Evolutionary conservation across 1,140 invertebrate species (phyloP).

Genomic region (Aphelenchoides avenae): DNA sequence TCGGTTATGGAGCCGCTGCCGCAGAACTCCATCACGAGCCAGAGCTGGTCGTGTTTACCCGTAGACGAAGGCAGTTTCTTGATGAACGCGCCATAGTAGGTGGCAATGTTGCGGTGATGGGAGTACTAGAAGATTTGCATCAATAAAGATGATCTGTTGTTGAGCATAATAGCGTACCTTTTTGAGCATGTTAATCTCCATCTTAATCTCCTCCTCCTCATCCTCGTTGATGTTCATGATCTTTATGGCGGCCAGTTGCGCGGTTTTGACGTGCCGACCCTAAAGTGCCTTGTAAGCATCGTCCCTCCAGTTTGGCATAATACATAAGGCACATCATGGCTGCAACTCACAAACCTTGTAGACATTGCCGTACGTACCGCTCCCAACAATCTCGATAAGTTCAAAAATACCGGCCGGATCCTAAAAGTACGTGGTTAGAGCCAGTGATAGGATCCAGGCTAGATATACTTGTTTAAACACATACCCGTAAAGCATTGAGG

Average conservation of each 20-base stretch:
- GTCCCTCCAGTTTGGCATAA: slow-evolving; percentile 18
- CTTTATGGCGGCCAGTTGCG: slow-evolving; percentile 97
- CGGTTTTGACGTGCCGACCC: slow-evolving; percentile 98
- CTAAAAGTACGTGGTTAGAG: slow-evolving; percentile 64
- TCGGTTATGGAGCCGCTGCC: slow-evolving; percentile 98
- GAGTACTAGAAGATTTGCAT: slow-evolving; percentile 72
- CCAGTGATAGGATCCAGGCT: too few species aligned
- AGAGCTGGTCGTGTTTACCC: slow-evolving; percentile 94
- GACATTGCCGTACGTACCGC: slow-evolving; percentile 99
- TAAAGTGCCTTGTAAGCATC: slow-evolving; percentile 62
- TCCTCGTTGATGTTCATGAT: slow-evolving; percentile 99
- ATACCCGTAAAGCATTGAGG: too few species aligned
- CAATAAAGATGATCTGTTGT: slow-evolving; percentile 1
- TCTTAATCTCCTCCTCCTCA: slow-evolving; percentile 99
- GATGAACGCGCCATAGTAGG: slow-evolving; percentile 99
- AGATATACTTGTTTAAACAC: too few species aligned
- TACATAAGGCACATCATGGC: neutral
- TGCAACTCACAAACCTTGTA: slow-evolving; percentile 70
- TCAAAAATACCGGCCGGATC: slow-evolving; percentile 99
- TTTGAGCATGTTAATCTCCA: slow-evolving; percentile 98
- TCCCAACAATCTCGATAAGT: slow-evolving; percentile 98
- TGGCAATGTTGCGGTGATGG: slow-evolving; percentile 98
- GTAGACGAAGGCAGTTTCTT: slow-evolving; percentile 84
- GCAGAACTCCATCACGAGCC: slow-evolving; percentile 99
- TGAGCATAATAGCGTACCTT: slow-evolving; percentile 62